These are phyloP conservation scores for Drosophila trichaetosa DNA, from an alignment of 2,888 invertebrate species.

Conservation along the genomic window DNA sequence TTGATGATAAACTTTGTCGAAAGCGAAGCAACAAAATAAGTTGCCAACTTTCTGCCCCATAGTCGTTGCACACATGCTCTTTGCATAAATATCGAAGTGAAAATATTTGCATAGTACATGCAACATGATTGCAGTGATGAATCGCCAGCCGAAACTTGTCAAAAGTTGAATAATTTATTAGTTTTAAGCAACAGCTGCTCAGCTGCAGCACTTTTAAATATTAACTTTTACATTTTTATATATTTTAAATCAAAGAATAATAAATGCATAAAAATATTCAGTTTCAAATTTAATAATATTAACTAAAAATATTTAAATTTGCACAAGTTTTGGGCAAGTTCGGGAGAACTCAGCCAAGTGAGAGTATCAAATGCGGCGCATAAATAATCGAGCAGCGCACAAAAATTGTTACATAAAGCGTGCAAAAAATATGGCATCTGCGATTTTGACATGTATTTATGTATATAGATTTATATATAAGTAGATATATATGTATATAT, in stretches of 20 bases:
- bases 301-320: not conserved
- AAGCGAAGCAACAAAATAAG: conserved; percentile 7
- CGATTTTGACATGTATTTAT: conserved; percentile 54
- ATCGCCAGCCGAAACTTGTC: not conserved
- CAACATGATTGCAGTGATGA: not conserved
- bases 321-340: not conserved
- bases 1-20: conserved; percentile 70
- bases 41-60: not conserved
- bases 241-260: not conserved
- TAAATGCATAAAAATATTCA: too few relatives aligned
- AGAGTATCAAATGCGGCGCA: conserved; percentile 22
- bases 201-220: not conserved
- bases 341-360: not conserved
- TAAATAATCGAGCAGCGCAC: conserved; percentile 9
- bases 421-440: conserved; percentile 69
- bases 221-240: not conserved
- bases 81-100: not conserved
- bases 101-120: not conserved
- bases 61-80: conserved; percentile 5
- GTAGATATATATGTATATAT: not conserved
- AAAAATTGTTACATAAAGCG: conserved; percentile 57
- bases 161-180: not conserved
- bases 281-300: not conserved
- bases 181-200: not conserved
- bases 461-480: conserved; percentile 11